Base-by-base conservation (phyloP, 2,113 vertebrate genomes). In the Calidris pygmaea region DNA sequence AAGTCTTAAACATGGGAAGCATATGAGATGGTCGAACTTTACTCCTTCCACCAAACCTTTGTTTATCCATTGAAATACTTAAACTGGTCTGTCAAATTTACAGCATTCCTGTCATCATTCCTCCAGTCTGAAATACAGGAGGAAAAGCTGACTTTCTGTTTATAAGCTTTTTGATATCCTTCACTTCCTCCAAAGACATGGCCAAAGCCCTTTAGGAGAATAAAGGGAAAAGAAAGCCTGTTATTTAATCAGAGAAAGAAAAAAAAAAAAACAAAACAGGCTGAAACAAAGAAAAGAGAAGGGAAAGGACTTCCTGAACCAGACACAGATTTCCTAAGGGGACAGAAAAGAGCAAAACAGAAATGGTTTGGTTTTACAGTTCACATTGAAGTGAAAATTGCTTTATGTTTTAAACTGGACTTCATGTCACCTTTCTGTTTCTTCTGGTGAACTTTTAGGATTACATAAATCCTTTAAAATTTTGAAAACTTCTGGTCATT, bases 231-330 rank as follows among this genome's bases (percentile, higher is more conserved):
- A 92, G 60, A 92, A 88, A 90, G 45, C 5, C 37, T 85, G 43
- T 45, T 84, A 82, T 65, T 96, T 94, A 93, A 93, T 89, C 77
- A 91, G 53, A 75, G 22, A 76, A 76, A 78, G 14, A 34, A 34
- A 48, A 16, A 34, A 73, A 63, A 41, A 67, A 58, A 56, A 65
- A 55, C 62, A 86, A 43, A 75, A 23, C 22, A 12, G 7, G 14
- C 17, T 48, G 26, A 59, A 91, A 93, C 76, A 91, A 92, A 83
- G 56, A 30, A 56, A 63, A 66, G 73, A 71, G 37, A 88, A 87
- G 50, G 83, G 55, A 96, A 90, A 96, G 70, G 43, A 67, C 72
- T 96, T 95, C 95, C 92, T 94, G 92, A 89, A 84, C 29, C 60
- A 77, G 56, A 24, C 70, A 85, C 22, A 88, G 48, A 68, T 87